Conservation (phyloP, 2,888 invertebrate genomes). For the Stenoptilia bipunctidactyla region DNA sequence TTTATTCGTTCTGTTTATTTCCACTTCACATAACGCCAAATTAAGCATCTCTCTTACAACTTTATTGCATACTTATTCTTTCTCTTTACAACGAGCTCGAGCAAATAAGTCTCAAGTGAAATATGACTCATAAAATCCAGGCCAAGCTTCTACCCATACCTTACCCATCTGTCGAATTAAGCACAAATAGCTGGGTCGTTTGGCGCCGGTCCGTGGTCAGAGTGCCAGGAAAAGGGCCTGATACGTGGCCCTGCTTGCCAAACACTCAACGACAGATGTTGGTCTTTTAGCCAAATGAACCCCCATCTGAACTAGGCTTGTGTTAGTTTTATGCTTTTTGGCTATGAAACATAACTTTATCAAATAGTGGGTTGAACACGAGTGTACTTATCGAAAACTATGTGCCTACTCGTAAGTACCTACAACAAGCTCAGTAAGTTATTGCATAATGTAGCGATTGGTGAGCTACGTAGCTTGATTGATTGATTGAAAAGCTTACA, state of each 20-base stretch:
- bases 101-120: not conserved
- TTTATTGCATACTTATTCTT: not conserved
- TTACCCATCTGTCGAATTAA: constrained; percentile 30
- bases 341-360: too few species aligned
- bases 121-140: constrained; percentile 4
- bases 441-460: too few species aligned
- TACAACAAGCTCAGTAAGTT: too few species aligned
- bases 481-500: too few species aligned
- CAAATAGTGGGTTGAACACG: too few species aligned
- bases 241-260: constrained; percentile 34
- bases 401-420: too few species aligned
- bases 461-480: too few species aligned
- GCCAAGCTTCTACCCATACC: constrained; percentile 24
- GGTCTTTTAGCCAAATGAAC: constrained; percentile 39
- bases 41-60: too few species aligned
- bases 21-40: too few species aligned
- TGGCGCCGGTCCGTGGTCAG: constrained; percentile 28
- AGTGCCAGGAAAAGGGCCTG: constrained; percentile 39
- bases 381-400: too few species aligned
- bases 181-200: constrained; percentile 32
- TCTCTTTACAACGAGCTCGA: not conserved
- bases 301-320: constrained; percentile 30
- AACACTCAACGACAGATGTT: constrained; percentile 33
- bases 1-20: too few species aligned
- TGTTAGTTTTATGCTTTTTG: constrained; percentile 28